Evolutionary conservation across 92 coral and sea anemone genomes (phyloP), one percentile per base, ranked within the genome.

Genomic region (Phenganax subtilis): DNA sequence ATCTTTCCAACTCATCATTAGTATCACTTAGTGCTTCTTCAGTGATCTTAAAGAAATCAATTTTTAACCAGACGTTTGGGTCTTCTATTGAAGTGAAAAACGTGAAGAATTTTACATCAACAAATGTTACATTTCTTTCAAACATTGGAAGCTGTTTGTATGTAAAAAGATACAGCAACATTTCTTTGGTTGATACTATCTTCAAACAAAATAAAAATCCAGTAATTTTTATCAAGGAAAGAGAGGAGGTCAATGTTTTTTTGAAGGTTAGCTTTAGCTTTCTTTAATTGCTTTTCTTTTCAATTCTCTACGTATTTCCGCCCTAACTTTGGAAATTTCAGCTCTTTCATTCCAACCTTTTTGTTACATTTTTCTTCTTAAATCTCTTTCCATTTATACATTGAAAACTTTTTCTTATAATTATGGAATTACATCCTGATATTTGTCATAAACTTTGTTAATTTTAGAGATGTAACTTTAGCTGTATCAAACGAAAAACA

Each of bases 71-170:
- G 3, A 63, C 72, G 51, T 79, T 63, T 51, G 73, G 83, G 20
- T 51, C 73, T 10, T 58, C 51, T 1, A 65, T 79, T 8, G 74
- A 79, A n/a, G 72, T 79, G 15, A 53, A 20, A 20, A 64, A 31
- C 65, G 60, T 54, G 70, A 63, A 51, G 9, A 64, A 79, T n/a
- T 64, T 65, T 52, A 79, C 60, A 8, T 72, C 52, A 65, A 79
- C 54, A 7, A 64, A 65, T 29, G 44, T 65, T 51, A 20, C 52
- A 12, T 79, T 79, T 79, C 6, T 54, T 10, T 52, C 63, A 16
- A 79, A 79, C 70, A 65, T 6, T 29, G 75, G 83, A 51, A 79
- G 83, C 69, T 79, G 83, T 65, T 53, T 79, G 61, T 17, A 63
- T 30, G 51, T 79, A 25, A 67, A 79, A 28, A 64, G 75, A 64